These are phyloP conservation scores for Spongilla lacustris DNA, from an alignment of 37 sponge, comb jelly and placozoan species.

Conservation along the genomic window DNA sequence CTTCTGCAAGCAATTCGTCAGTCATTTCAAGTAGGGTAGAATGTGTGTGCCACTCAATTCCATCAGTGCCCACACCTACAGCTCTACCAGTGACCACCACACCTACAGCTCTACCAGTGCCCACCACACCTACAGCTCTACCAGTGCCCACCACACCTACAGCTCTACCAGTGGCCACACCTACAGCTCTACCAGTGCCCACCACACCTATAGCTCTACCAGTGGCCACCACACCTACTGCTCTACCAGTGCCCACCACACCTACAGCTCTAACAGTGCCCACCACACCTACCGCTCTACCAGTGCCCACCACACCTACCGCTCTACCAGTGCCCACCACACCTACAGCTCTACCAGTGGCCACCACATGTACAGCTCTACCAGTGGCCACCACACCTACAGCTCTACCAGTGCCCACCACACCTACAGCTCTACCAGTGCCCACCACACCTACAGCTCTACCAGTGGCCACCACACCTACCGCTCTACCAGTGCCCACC, in stretches of 20 bases:
- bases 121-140: not conserved
- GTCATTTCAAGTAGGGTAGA: not conserved
- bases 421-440: not conserved
- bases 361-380: not conserved
- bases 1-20: not conserved
- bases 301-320: not conserved
- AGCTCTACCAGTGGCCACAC: not conserved
- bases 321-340: not conserved
- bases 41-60: not conserved
- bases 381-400: not conserved
- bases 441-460: not conserved
- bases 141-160: not conserved
- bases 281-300: not conserved
- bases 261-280: not conserved
- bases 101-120: not conserved
- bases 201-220: not conserved
- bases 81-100: not conserved
- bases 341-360: not conserved
- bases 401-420: not conserved
- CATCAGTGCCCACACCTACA: conserved; percentile 1
- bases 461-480: not conserved
- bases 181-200: not conserved
- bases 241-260: not conserved
- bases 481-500: not conserved
- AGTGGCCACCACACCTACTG: not conserved